Evolutionary conservation across 2,888 invertebrate genomes (phyloP).

Genomic region (Phengaris alcon): DNA sequence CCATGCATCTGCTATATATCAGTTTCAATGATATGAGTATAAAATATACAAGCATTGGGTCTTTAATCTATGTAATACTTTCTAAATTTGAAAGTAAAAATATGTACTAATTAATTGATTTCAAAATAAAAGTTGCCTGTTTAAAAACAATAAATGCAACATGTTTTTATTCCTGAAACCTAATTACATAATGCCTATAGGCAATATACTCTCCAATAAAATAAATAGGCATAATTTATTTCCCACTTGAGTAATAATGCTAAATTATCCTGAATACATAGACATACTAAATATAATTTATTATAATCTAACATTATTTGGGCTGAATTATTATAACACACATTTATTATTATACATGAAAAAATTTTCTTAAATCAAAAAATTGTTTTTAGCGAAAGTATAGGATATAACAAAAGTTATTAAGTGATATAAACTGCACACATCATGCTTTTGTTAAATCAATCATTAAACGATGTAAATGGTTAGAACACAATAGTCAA

Average conservation of each 20-base stretch:
- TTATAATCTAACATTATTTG: not conserved
- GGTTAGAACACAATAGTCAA: not conserved
- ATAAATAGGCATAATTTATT: not conserved
- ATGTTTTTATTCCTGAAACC: too few species aligned
- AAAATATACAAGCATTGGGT: not conserved
- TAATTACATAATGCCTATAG: too few species aligned
- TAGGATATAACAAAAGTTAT: not conserved
- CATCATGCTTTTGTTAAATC: slow-evolving; percentile 13
- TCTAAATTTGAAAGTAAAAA: too few species aligned
- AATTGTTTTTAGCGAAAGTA: not conserved
- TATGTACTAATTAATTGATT: too few species aligned
- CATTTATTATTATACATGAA: too few species aligned
- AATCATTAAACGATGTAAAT: not conserved
- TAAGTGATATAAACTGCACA: not conserved
- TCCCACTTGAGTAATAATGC: not conserved
- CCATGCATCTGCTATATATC: slow-evolving; percentile 7
- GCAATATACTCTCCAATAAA: too few species aligned
- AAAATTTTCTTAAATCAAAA: not conserved
- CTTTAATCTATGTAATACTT: not conserved
- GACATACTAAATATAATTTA: not conserved
- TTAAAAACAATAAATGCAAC: too few species aligned
- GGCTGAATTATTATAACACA: not conserved
- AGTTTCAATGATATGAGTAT: slow-evolving; percentile 3
- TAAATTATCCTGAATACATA: not conserved
- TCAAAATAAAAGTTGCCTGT: too few species aligned